phyloP scores from a whole-genome alignment of 2,113 vertebrate species.

The Melanotaenia duboulayi region DNA sequence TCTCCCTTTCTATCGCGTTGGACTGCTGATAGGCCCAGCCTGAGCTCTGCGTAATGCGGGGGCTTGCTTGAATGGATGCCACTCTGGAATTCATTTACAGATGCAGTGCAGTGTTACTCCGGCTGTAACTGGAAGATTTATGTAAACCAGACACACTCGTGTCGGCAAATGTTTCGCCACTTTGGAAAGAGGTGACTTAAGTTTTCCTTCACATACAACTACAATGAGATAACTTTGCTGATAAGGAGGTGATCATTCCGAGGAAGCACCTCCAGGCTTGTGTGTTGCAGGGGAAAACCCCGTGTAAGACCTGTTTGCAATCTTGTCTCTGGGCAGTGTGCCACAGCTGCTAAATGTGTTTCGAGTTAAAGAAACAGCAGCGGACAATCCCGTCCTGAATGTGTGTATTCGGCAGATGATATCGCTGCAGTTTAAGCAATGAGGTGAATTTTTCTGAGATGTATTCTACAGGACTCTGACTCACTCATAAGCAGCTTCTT shows the following conservation, averaged over 20 bases:
- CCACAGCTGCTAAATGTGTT: constrained; percentile 6
- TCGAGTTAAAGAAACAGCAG: constrained; percentile 20
- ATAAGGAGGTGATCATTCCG: constrained; percentile 53
- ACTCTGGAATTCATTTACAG: constrained; percentile 69
- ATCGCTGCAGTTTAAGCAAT: constrained; percentile 13
- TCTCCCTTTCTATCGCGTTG: constrained; percentile 31
- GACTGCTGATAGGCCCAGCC: constrained; percentile 64
- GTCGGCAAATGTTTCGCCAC: constrained; percentile 22
- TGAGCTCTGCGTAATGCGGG: constrained; percentile 67
- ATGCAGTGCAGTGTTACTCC: constrained; percentile 50
- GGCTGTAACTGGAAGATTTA: constrained; percentile 23
- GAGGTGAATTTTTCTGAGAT: constrained; percentile 4
- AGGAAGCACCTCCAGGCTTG: constrained; percentile 37
- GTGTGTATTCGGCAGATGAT: constrained; percentile 9
- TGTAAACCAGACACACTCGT: constrained; percentile 20
- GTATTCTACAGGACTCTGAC: constrained; percentile 18
- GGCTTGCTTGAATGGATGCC: constrained; percentile 71
- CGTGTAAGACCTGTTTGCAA: constrained; percentile 67
- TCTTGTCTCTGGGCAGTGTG: constrained; percentile 24
- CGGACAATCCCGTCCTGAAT: constrained; percentile 9
- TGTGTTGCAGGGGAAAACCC: constrained; percentile 59
- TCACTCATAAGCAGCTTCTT: constrained; percentile 25
- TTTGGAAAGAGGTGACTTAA: neutral
- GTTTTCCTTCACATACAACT: neutral
- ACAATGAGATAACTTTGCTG: constrained; percentile 28